Evolutionary conservation across 1,140 invertebrate genomes (phyloP).

Genomic region (Zelostemma sp.): DNA sequence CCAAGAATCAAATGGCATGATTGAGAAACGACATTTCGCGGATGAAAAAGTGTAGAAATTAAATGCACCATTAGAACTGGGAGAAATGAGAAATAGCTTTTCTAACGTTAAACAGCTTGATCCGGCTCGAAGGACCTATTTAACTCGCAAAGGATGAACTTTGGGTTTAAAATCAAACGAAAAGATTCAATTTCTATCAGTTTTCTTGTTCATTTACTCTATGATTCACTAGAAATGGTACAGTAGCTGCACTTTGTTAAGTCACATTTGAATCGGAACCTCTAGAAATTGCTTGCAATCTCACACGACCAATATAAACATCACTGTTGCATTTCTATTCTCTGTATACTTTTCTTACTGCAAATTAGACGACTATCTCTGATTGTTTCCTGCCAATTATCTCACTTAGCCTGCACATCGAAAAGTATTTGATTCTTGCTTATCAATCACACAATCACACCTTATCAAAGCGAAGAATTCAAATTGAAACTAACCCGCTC

Average conservation of each 20-base stretch:
- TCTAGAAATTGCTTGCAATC: constrained; percentile 48
- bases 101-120: neutral
- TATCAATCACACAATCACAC: constrained; percentile 8
- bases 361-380: constrained; percentile 12
- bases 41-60: neutral
- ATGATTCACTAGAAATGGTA: too few species aligned
- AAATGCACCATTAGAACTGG: neutral
- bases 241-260: constrained; percentile 52
- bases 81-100: constrained; percentile 2
- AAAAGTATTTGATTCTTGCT: neutral
- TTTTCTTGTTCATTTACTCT: constrained; percentile 36
- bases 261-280: constrained; percentile 34
- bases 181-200: constrained; percentile 11
- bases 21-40: constrained; percentile 8
- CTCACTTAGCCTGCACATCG: constrained; percentile 23
- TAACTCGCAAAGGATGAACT: too few species aligned
- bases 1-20: constrained; percentile 33
- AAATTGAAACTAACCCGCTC: neutral
- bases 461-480: neutral
- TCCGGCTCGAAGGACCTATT: neutral
- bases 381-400: neutral
- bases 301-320: constrained; percentile 36
- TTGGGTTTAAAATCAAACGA: too few species aligned
- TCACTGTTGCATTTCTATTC: constrained; percentile 30
- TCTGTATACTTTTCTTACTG: constrained; percentile 21